phyloP scores from a whole-genome alignment of 2,888 invertebrate genomes.

The Sepiola atlantica region DNA sequence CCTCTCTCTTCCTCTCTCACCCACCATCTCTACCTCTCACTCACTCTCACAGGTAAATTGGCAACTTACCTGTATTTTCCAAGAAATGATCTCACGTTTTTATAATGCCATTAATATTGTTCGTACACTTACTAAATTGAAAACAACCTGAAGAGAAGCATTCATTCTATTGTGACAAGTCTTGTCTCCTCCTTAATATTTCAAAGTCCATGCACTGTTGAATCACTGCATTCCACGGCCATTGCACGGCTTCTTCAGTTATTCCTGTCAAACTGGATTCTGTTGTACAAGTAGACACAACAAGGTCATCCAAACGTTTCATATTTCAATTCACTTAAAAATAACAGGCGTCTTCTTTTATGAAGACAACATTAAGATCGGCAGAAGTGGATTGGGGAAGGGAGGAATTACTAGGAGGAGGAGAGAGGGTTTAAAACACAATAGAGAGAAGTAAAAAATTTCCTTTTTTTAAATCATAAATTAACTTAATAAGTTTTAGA shows the following conservation, averaged over 20 bases:
- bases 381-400: too few relatives aligned
- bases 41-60: not conserved
- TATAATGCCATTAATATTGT: not conserved
- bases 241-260: not conserved
- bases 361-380: too few relatives aligned
- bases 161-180: not conserved
- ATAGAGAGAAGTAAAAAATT: too few relatives aligned
- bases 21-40: not conserved
- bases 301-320: too few relatives aligned
- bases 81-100: not conserved
- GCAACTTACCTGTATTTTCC: not conserved
- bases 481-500: too few relatives aligned
- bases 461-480: too few relatives aligned
- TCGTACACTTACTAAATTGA: not conserved
- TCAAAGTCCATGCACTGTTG: not conserved
- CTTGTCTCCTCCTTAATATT: not conserved
- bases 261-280: not conserved
- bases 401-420: too few relatives aligned
- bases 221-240: not conserved
- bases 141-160: not conserved
- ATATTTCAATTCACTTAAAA: too few relatives aligned
- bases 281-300: too few relatives aligned
- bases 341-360: too few relatives aligned
- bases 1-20: too few relatives aligned
- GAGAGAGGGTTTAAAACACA: too few relatives aligned